A percentile compares a stretch with the other conserved stretches of the same genome.
phyloP scores from a whole-genome alignment of 92 coral and sea anemone genomes.

The Meandrina meandrites region DNA sequence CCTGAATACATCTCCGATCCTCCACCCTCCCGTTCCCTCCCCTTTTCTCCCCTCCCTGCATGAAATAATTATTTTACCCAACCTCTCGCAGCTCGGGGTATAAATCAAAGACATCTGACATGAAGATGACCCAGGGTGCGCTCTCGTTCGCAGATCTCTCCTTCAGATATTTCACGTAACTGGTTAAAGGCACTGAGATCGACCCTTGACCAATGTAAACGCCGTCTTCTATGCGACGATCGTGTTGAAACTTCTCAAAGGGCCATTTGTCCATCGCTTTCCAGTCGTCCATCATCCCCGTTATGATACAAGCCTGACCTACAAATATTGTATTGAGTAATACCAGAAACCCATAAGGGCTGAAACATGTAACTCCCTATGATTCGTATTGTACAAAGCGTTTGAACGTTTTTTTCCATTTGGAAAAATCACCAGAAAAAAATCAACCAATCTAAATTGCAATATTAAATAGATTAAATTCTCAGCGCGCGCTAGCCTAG shows the following conservation, averaged over 20 bases:
- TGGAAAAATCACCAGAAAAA: no score
- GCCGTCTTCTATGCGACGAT: conserved; percentile 71
- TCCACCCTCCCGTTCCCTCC: background rate
- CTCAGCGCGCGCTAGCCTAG: no score
- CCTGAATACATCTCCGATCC: background rate
- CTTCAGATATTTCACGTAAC: conserved; percentile 58
- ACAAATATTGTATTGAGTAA: background rate
- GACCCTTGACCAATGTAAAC: conserved; percentile 68
- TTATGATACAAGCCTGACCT: conserved; percentile 77
- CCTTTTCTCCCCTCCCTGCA: background rate
- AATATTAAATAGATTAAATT: no score
- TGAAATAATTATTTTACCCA: background rate
- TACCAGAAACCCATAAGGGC: no score
- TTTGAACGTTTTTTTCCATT: no score
- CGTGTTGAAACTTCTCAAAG: conserved; percentile 68
- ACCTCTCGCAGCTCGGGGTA: conserved; percentile 75
- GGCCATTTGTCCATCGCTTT: conserved; percentile 73
- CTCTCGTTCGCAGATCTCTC: conserved; percentile 63
- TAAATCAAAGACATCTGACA: conserved; percentile 83
- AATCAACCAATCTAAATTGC: no score
- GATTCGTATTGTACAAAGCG: no score
- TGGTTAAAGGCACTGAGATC: conserved; percentile 58
- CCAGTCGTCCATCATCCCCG: conserved; percentile 86
- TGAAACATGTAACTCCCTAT: no score
- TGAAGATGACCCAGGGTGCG: conserved; percentile 79